Percentiles rank a stretch among this genome's conserved stretches.
Evolutionary conservation across 2,888 invertebrate species (phyloP).

Genomic region (Glyphotaelius pellucidus): DNA sequence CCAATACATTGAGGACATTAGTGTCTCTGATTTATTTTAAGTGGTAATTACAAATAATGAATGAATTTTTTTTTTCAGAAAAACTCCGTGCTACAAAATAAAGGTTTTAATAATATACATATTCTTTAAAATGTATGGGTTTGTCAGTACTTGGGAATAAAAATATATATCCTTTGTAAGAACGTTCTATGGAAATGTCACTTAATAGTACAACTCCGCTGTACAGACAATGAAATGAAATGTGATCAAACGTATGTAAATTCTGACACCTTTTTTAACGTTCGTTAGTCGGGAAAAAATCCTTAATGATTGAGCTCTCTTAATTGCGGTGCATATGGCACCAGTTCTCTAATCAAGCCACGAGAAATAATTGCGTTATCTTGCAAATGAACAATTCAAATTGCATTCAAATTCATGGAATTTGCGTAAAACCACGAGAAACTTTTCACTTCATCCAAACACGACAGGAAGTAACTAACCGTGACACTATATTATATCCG

Average conservation of each 20-base stretch:
- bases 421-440: background rate
- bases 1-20: too few relatives aligned
- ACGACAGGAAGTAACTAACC: background rate
- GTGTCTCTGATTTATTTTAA: too few relatives aligned
- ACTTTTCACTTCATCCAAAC: background rate
- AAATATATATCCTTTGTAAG: background rate
- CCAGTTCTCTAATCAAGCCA: constrained; percentile 59
- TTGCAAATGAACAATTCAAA: background rate
- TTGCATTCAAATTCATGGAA: constrained; percentile 27
- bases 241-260: constrained; percentile 55
- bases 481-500: background rate
- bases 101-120: too few relatives aligned
- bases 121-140: too few relatives aligned
- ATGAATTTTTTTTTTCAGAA: too few relatives aligned
- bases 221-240: constrained; percentile 30
- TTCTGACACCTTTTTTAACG: constrained; percentile 48
- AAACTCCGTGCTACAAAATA: too few relatives aligned
- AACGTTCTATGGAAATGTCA: background rate
- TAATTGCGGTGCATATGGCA: constrained; percentile 63
- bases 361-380: constrained; percentile 26
- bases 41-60: too few relatives aligned
- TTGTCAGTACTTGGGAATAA: too few relatives aligned
- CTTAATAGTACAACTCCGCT: background rate
- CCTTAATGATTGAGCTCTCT: constrained; percentile 61
- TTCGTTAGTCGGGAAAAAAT: constrained; percentile 53